phyloP scores from a whole-genome alignment of 2,888 invertebrate genomes.

The Eutolmus rufibarbis region DNA sequence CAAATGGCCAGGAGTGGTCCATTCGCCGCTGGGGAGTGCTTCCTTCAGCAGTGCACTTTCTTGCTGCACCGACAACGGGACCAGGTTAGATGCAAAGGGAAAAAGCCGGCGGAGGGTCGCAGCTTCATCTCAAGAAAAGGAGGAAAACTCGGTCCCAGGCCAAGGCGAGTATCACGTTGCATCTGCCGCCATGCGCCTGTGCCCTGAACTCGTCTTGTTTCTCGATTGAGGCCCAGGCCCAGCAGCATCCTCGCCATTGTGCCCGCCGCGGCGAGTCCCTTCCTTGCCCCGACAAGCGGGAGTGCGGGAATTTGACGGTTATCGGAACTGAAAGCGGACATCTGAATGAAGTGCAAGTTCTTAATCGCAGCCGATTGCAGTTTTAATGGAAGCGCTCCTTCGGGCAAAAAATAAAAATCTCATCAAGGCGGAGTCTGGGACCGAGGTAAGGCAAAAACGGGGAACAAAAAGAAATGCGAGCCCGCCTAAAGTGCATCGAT shows the following conservation, averaged over 20 bases:
- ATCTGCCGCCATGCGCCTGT: conserved; percentile 2
- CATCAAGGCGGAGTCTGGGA: neutral
- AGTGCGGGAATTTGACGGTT: neutral
- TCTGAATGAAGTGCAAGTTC: neutral
- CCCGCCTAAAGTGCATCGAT: neutral
- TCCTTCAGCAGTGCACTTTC: neutral
- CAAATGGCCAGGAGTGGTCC: neutral
- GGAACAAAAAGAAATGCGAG: neutral
- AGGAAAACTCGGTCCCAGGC: neutral
- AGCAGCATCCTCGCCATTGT: neutral
- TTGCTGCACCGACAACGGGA: neutral
- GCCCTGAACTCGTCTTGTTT: neutral
- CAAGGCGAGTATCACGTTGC: neutral
- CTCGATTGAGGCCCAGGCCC: neutral
- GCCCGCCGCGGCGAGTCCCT: neutral
- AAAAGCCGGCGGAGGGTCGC: neutral
- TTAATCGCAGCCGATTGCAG: neutral
- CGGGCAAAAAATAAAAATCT: neutral
- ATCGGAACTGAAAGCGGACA: neutral
- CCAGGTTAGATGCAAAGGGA: neutral
- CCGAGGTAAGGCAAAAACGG: neutral
- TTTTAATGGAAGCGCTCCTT: neutral
- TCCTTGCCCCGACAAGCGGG: neutral
- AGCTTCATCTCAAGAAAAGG: neutral
- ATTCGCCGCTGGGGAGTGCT: neutral